Conservation (phyloP, 2,888 invertebrate species). For the Chrysolina haemoptera region DNA sequence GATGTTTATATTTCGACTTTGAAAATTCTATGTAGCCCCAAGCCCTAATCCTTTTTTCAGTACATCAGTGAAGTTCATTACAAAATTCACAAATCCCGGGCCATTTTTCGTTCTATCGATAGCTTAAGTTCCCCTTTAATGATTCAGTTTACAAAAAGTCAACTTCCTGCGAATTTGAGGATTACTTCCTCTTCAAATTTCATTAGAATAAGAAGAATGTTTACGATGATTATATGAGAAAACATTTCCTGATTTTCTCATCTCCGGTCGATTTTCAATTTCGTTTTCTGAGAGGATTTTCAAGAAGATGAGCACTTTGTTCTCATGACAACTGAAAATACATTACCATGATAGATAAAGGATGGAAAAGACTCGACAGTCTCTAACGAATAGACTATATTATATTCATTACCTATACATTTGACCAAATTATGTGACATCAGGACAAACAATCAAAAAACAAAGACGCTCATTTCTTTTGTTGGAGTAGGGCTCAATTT, state of each 20-base stretch:
- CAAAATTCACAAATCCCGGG: neutral
- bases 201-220: neutral
- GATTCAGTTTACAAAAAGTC: neutral
- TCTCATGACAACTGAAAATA: neutral
- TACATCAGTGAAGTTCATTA: conserved; percentile 2
- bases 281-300: neutral
- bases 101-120: neutral
- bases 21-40: neutral
- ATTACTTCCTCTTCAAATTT: neutral
- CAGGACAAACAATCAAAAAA: too few relatives aligned
- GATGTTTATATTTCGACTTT: too few relatives aligned
- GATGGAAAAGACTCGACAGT: neutral
- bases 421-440: too few relatives aligned
- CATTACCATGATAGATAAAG: too few relatives aligned
- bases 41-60: neutral
- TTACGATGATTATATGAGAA: neutral
- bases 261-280: conserved; percentile 5
- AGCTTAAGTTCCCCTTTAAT: neutral
- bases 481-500: too few relatives aligned
- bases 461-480: too few relatives aligned
- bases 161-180: neutral
- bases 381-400: too few relatives aligned
- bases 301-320: neutral
- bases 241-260: neutral
- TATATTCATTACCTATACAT: too few relatives aligned